A percentile compares a stretch with the other conserved stretches of the same genome.
These are phyloP conservation scores for Labia minor DNA, from an alignment of 2,888 invertebrate species.

Conservation along the genomic window DNA sequence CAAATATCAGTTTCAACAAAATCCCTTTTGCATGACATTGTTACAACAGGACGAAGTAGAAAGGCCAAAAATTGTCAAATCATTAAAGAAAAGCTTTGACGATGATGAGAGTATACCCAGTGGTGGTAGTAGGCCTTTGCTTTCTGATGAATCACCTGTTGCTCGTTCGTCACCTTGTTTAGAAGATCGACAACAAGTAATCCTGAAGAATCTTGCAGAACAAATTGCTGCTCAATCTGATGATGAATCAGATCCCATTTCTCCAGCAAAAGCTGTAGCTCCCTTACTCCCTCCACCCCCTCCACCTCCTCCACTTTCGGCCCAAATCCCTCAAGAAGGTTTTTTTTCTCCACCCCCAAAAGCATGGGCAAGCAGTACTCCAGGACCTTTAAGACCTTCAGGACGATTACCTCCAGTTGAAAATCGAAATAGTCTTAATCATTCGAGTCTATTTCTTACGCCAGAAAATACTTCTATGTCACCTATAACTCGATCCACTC, in stretches of 20 bases:
- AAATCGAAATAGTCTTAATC: neutral
- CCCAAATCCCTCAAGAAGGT: neutral
- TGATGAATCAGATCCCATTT: neutral
- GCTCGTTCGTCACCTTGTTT: neutral
- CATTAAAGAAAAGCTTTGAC: neutral
- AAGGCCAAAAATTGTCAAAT: too few species aligned
- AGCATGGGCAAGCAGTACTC: neutral
- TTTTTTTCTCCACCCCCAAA: neutral
- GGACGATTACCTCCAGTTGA: neutral
- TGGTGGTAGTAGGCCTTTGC: neutral
- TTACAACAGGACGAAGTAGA: too few species aligned
- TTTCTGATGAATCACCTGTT: neutral
- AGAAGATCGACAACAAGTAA: neutral
- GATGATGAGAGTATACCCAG: neutral
- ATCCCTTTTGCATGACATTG: too few species aligned
- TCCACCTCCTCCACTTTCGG: neutral
- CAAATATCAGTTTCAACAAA: too few species aligned
- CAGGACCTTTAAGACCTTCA: neutral
- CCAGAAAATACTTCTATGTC: conserved; percentile 70
- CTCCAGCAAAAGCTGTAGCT: neutral
- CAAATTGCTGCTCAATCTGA: conserved; percentile 8
- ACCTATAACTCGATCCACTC: conserved; percentile 76
- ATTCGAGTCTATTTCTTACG: conserved; percentile 33
- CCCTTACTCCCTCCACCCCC: neutral
- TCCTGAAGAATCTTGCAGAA: neutral